Percentiles rank a stretch among this genome's conserved stretches.
Evolutionary conservation across 2,888 invertebrate genomes (phyloP).

Genomic region (Boloria euphrosyne): DNA sequence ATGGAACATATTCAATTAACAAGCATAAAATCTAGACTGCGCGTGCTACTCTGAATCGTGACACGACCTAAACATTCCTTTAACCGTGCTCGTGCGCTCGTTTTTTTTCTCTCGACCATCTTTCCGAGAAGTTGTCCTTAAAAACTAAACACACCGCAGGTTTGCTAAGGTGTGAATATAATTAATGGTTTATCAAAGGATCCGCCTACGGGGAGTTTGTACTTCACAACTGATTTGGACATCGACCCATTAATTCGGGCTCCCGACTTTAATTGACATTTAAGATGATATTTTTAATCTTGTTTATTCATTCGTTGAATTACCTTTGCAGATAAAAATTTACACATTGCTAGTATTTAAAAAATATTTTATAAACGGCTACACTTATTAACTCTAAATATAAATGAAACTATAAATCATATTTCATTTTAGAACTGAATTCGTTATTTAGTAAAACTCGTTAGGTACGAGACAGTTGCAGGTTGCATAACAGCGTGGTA

Average conservation of each 20-base stretch:
- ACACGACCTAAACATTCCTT: slow-evolving; percentile 32
- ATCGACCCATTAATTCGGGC: slow-evolving; percentile 26
- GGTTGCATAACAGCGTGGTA: slow-evolving; percentile 24
- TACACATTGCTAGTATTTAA: too few relatives aligned
- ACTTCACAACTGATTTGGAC: slow-evolving; percentile 25
- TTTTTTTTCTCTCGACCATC: slow-evolving; percentile 63
- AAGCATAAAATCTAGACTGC: slow-evolving; percentile 22
- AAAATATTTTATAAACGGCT: too few relatives aligned
- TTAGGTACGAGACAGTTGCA: slow-evolving; percentile 23
- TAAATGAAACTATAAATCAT: neutral
- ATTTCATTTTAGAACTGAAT: slow-evolving; percentile 4
- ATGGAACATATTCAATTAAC: slow-evolving; percentile 13
- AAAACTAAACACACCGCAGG: slow-evolving; percentile 48
- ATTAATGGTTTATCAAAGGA: slow-evolving; percentile 76
- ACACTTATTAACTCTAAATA: too few relatives aligned
- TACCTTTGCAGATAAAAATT: too few relatives aligned
- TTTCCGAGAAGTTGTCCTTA: slow-evolving; percentile 71
- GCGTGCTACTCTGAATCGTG: slow-evolving; percentile 26
- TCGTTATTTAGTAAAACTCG: slow-evolving; percentile 4
- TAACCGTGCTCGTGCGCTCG: slow-evolving; percentile 62
- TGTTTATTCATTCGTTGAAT: slow-evolving; percentile 11
- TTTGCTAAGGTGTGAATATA: slow-evolving; percentile 77
- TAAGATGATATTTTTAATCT: slow-evolving; percentile 21
- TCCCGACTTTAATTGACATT: slow-evolving; percentile 24
- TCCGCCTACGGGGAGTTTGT: slow-evolving; percentile 39